Evolutionary conservation across 2,797 vertebrate species (phyloP).

Genomic region (Chelidonichthys spinosus): DNA sequence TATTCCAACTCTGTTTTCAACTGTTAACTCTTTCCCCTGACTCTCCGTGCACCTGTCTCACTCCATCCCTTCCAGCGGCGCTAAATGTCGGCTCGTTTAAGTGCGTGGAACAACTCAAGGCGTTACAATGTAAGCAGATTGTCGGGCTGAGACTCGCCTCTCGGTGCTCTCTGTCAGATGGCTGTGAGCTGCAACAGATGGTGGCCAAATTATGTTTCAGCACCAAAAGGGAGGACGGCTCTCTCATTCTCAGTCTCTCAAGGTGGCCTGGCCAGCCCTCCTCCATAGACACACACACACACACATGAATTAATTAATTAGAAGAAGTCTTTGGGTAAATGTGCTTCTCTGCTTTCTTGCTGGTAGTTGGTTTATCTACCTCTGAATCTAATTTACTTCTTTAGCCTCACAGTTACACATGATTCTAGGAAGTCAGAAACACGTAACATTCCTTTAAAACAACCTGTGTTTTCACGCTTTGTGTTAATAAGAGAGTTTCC

Average conservation of each 20-base stretch:
- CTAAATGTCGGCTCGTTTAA: slow-evolving; percentile 28
- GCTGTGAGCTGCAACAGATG: slow-evolving; percentile 54
- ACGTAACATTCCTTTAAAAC: too few relatives aligned
- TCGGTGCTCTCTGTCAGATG: slow-evolving; percentile 46
- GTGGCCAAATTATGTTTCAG: slow-evolving; percentile 53
- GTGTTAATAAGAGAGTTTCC: too few relatives aligned
- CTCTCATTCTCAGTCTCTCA: slow-evolving; percentile 38
- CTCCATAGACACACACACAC: slow-evolving; percentile 14
- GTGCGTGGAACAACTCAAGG: slow-evolving; percentile 27
- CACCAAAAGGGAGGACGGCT: slow-evolving; percentile 38
- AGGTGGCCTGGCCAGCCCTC: slow-evolving; percentile 7
- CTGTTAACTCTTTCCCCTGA: not conserved
- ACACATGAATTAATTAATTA: not conserved
- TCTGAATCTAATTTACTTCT: too few relatives aligned
- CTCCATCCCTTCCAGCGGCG: slow-evolving; percentile 21
- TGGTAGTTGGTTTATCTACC: not conserved
- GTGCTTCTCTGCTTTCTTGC: not conserved
- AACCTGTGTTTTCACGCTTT: too few relatives aligned
- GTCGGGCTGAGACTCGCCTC: slow-evolving; percentile 37
- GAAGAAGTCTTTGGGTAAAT: slow-evolving; percentile 9
- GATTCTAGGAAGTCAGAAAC: too few relatives aligned
- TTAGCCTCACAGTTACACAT: too few relatives aligned
- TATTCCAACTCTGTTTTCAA: slow-evolving; percentile 12
- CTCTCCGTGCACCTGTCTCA: not conserved
- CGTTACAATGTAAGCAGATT: slow-evolving; percentile 31